Conservation (phyloP, 30 jellyfish, hydroid and myxozoan genomes). For the Pseudorhiza aurosa region DNA sequence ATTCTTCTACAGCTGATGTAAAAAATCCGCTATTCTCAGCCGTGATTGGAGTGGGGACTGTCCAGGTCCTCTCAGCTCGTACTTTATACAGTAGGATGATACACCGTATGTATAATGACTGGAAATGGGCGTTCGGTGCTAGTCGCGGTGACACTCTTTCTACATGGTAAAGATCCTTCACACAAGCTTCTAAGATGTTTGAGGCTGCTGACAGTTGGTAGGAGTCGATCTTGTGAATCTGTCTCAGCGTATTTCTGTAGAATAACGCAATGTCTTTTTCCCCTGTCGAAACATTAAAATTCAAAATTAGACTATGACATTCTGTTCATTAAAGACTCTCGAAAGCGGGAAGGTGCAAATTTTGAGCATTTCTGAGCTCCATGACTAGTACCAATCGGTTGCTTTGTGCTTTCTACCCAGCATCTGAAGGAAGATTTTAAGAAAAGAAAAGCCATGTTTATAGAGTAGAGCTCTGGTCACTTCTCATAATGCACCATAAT, state of each 20-base stretch:
- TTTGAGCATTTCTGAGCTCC: no score
- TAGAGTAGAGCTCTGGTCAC: no score
- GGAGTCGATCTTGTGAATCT: slow-evolving; percentile 46
- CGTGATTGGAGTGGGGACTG: slow-evolving; percentile 88
- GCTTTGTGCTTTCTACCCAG: no score
- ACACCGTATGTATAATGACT: slow-evolving; percentile 61
- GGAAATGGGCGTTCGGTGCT: slow-evolving; percentile 85
- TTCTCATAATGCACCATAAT: no score
- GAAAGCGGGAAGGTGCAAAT: no score
- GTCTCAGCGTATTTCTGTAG: slow-evolving; percentile 68
- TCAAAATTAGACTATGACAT: no score
- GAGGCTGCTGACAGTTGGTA: slow-evolving; percentile 38
- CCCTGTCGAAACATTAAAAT: no score
- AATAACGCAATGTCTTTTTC: slow-evolving; percentile 38
- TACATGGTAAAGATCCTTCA: slow-evolving; percentile 66
- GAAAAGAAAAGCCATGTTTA: no score
- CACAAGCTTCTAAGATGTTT: slow-evolving; percentile 43
- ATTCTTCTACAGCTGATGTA: slow-evolving; percentile 81
- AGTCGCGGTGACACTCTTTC: slow-evolving; percentile 49
- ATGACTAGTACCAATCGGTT: no score
- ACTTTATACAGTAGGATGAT: slow-evolving; percentile 58
- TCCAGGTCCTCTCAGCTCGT: slow-evolving; percentile 82
- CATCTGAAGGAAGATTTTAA: no score
- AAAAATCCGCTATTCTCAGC: slow-evolving; percentile 76
- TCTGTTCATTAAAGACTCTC: no score